Evolutionary conservation across 2,888 invertebrate genomes (phyloP), one percentile per base, ranked within the genome.

Genomic region (Drosophila leonis): DNA sequence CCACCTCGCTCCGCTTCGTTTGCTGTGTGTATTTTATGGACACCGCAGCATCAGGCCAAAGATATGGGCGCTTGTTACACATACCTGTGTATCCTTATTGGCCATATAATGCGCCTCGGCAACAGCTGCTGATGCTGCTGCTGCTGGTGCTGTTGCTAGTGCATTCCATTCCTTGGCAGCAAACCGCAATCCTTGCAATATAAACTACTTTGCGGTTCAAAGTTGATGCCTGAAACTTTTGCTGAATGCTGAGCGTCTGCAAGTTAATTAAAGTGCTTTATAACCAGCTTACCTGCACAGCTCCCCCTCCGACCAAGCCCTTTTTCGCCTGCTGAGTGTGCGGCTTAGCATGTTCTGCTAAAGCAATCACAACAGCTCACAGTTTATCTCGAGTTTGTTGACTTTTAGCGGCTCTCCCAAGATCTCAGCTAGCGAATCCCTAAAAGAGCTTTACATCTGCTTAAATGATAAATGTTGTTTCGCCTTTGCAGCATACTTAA

Each of bases 241-340:
- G 61, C 79, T 80, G 75, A 82, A 80, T 75, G 75, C 65, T 78
- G 42, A 71, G 72, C 84, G 79, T 82, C 83, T 84, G 80, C 85
- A 83, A 87, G 90, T 90, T 88, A 90, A 88, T 87, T 87, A 90
- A 87, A 90, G 85, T 90, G 78, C 85, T 90, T 84, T 83, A 87
- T 89, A 82, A 71, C 82, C 72, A 56, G 48, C 59, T 67, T 52
- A 27, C 54, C 37, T 39, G 54, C 10, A 1, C n/a, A 2, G 10
- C 1, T 15, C 52, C 24, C 10, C 2, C 31, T 8, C 20, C 31
- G 7, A 46, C 42, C 42, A 20, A 12, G 18, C 18, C n/a, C 18
- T 18, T 12, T 1, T 4, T 13, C 35, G 6, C 3, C 46, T 12
- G 9, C 5, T 39, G 15, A 42, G 46, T n/a, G 46, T 37, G 55